phyloP scores from a whole-genome alignment of 2,113 vertebrate genomes.

The Xiphorhynchus elegans region DNA sequence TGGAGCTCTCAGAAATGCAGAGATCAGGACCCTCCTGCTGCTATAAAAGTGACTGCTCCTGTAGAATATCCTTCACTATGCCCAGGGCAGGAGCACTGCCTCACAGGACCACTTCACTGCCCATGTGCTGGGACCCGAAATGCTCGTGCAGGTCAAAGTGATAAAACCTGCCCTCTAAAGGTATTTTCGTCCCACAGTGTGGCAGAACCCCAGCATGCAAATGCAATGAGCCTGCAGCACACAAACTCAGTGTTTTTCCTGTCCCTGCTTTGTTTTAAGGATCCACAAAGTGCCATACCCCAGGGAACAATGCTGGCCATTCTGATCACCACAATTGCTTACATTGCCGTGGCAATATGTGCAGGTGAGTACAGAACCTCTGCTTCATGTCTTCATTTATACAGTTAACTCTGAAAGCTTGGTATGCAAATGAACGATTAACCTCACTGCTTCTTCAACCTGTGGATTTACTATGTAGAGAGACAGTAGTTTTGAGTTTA shows the following conservation, averaged over 20 bases:
- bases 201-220: background rate
- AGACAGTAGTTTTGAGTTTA: background rate
- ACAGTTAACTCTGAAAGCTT: background rate
- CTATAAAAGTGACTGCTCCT: background rate
- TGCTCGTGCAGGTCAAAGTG: background rate
- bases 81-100: background rate
- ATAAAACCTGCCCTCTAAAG: background rate
- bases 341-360: constrained; percentile 87
- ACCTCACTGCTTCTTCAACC: background rate
- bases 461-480: background rate
- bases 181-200: background rate
- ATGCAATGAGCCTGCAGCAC: background rate
- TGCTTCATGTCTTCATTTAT: background rate
- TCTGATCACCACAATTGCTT: constrained; percentile 87
- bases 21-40: background rate
- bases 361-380: constrained; percentile 81
- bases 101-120: background rate
- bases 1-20: background rate
- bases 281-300: constrained; percentile 90
- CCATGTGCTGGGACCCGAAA: background rate
- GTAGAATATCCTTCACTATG: background rate
- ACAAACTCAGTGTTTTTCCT: background rate
- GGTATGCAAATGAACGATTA: background rate
- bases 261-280: constrained; percentile 73
- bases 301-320: constrained; percentile 96